Conservation (phyloP, 2,797 vertebrate species). For the Tympanoctomys barrerae region DNA sequence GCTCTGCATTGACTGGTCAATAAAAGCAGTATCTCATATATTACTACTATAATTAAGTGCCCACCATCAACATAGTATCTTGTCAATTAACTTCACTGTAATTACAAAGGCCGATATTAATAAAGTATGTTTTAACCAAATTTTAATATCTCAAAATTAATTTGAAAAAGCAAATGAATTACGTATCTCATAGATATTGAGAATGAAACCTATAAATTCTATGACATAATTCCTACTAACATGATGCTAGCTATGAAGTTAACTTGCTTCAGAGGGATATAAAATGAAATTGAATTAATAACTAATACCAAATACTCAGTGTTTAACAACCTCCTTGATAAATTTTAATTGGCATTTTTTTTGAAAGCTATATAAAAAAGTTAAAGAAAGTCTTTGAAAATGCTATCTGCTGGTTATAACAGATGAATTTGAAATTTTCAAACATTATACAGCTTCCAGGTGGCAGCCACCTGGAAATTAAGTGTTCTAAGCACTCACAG, state of each 20-base stretch:
- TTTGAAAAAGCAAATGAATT: slow-evolving; percentile 42
- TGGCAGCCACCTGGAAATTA: slow-evolving; percentile 80
- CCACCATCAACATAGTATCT: neutral
- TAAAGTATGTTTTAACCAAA: slow-evolving; percentile 50
- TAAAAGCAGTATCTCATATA: neutral
- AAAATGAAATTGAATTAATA: slow-evolving; percentile 55
- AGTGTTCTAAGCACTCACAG: slow-evolving; percentile 74
- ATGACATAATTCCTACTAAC: neutral
- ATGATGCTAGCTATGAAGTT: neutral
- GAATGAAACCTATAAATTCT: neutral
- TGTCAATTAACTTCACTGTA: slow-evolving; percentile 2
- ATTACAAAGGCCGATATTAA: neutral
- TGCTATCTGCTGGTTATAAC: slow-evolving; percentile 42
- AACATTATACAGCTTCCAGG: slow-evolving; percentile 72
- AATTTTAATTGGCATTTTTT: slow-evolving; percentile 74
- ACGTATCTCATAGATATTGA: slow-evolving; percentile 19
- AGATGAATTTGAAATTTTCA: slow-evolving; percentile 74
- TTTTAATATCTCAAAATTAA: slow-evolving; percentile 17
- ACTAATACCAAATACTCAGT: slow-evolving; percentile 35
- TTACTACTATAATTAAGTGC: slow-evolving; percentile 12
- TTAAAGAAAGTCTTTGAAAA: slow-evolving; percentile 66
- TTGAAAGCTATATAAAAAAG: slow-evolving; percentile 17
- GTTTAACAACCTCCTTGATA: slow-evolving; percentile 24
- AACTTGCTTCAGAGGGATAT: neutral
- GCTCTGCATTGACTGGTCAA: neutral